Base-by-base conservation (phyloP, 2,797 vertebrate species). In the Pipistrellus pygmaeus region DNA sequence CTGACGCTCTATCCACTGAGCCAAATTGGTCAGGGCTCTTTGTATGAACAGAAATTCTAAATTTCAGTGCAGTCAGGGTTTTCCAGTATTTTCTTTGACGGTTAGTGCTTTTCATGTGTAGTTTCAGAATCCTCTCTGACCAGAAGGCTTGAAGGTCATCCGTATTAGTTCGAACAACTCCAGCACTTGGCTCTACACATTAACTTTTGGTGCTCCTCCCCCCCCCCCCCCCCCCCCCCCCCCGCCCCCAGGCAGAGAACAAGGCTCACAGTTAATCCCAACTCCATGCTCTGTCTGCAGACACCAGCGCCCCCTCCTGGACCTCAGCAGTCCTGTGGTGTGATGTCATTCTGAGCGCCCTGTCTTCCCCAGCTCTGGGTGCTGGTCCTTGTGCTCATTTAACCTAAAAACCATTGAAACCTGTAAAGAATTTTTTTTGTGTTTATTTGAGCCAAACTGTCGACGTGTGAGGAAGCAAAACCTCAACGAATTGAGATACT, bases 171-270 rank as follows among this genome's bases (percentile, higher is more conserved):
- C 3, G 21, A 25, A 60, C 32, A 81, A 12, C 32, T 30, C 64
- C 7, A 1, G 1, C 2, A 1, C 17, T 35, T 27, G 60, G 64
- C 64, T 64, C 55, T 30, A 13, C 38, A 41, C 7, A 27, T 12
- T 2, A 20, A 27, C 41, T 60, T 30, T n/a, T 5, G 0, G 32
- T 1, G 8, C 23, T 44, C 41, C 0, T 4, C 7, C 1, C 2
- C 27, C 8, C 2, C 15, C 9, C 5, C 9, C 23, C 10, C 55
- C 23, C 55, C 44, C 8, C 44, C 44, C 44, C 44, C 44, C 44
- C 44, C 9, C 3, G 20, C 23, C 55, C 23, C 21, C 15, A 66
- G 20, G n/a, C 20, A 32, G 15, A 27, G 44, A 3, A 5, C 20
- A 7, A 7, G n/a, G 62, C 38, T 77, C 76, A 8, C 38, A 2